Percentiles rank a stretch among this genome's conserved stretches.
Evolutionary conservation across 1,140 invertebrate species (phyloP).

Genomic region (Latrodectus geometricus): DNA sequence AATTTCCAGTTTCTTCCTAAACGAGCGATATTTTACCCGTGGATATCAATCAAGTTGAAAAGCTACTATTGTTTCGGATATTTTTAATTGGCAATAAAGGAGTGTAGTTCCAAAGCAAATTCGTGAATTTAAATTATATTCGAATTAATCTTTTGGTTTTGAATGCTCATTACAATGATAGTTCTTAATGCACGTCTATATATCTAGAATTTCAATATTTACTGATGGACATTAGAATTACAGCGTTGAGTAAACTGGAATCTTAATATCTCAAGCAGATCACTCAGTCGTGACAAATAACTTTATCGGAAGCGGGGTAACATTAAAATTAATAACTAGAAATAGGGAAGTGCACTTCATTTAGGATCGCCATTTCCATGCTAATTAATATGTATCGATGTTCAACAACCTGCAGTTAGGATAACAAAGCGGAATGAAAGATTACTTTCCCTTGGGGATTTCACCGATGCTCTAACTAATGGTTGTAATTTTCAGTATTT

Average conservation of each 20-base stretch:
- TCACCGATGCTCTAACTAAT: background rate
- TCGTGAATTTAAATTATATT: background rate
- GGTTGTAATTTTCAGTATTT: constrained; percentile 1
- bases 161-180: background rate
- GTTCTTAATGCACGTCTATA: background rate
- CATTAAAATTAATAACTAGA: constrained; percentile 54
- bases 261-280: background rate
- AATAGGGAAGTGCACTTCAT: constrained; percentile 29
- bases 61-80: too few species aligned
- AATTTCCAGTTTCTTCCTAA: too few species aligned
- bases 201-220: background rate
- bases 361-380: constrained; percentile 14
- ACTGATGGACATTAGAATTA: background rate
- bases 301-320: constrained; percentile 17
- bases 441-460: constrained; percentile 36
- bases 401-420: constrained; percentile 37
- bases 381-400: constrained; percentile 62
- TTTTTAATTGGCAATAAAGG: too few species aligned
- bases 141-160: background rate
- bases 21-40: too few species aligned
- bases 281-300: constrained; percentile 35
- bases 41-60: too few species aligned
- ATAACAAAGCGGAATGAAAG: constrained; percentile 41
- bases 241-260: background rate
- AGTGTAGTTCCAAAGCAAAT: background rate